Percentiles rank a stretch among this genome's conserved stretches.
phyloP scores from a whole-genome alignment of 2,113 vertebrate genomes.

The Zosterops lateralis region DNA sequence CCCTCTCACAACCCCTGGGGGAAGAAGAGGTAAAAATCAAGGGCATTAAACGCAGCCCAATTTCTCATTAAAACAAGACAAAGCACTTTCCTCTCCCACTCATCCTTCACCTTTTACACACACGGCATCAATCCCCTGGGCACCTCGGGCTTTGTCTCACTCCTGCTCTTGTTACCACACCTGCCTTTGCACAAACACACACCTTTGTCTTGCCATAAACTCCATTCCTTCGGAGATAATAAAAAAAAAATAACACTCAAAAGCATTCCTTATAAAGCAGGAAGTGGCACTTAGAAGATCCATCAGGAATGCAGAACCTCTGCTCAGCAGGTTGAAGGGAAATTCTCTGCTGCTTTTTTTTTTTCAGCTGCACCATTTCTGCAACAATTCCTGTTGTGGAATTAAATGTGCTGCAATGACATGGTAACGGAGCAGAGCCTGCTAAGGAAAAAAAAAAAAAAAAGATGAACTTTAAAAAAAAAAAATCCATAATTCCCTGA shows the following conservation, averaged over 20 bases:
- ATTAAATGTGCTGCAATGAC: neutral
- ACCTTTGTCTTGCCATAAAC: neutral
- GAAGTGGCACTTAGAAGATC: neutral
- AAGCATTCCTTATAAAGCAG: neutral
- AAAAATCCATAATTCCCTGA: neutral
- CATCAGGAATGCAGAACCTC: neutral
- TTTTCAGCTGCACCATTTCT: neutral
- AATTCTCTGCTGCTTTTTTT: neutral
- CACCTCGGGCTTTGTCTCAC: neutral
- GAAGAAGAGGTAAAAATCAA: neutral
- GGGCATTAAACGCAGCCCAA: neutral
- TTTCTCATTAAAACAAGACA: neutral
- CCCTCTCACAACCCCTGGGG: neutral
- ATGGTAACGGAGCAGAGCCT: neutral
- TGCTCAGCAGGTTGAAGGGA: neutral
- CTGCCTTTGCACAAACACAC: neutral
- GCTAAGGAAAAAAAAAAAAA: neutral
- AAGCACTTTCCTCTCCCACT: neutral
- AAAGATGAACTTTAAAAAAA: neutral
- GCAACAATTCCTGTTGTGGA: neutral
- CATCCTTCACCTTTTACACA: neutral
- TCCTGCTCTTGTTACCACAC: neutral
- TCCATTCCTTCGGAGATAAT: neutral
- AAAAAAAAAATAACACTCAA: neutral
- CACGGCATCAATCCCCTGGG: neutral